Base-by-base conservation (phyloP, 2,888 invertebrate species). In the Punctoribates punctum region DNA sequence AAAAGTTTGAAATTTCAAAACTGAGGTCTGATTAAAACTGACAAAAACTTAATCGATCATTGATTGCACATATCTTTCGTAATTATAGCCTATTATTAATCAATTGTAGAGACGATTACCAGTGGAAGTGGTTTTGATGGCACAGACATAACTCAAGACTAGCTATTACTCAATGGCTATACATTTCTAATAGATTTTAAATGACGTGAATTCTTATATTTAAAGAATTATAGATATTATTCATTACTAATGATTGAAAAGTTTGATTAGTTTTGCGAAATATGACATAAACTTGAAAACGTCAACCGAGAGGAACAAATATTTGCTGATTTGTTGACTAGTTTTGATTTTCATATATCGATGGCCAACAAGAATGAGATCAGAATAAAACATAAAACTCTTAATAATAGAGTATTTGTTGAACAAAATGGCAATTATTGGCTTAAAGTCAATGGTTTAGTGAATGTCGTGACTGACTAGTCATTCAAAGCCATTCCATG, bases 61-160 rank as follows among this genome's bases (percentile, higher is more conserved):
- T 15, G 29, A 62, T 62, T 62, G 62, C 62, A 62, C 62, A 67
- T 38, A 67, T n/a, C 11, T 67, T 67, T 38, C 13, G 9, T 9
- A 20, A 20, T 27, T 25, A 60, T 60, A 60, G 3, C 34, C n/a
- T 54, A 20, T n/a, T 20, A 54, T 54, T n/a, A 54, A 54, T n/a
- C 17, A 48, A 20, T n/a, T 20, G n/a, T 20, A n/a, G 5, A 4
- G n/a, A 5, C n/a, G 15, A 54, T 54, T 54, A 54, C 1, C n/a
- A n/a, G 6, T 20, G 27, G 17, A 17, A 57, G 9, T 60, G 15
- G 29, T 25, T 67, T 67, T 67, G 38, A 67, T 67, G 67, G 67
- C 67, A 67, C 67, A 67, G n/a, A n/a, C n/a, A n/a, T n/a, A n/a
- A n/a, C n/a, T n/a, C n/a, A 67, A 29, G 67, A 67, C 67, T 67